phyloP scores from a whole-genome alignment of 92 coral and sea anemone species.

The Nematostella vectensis region DNA sequence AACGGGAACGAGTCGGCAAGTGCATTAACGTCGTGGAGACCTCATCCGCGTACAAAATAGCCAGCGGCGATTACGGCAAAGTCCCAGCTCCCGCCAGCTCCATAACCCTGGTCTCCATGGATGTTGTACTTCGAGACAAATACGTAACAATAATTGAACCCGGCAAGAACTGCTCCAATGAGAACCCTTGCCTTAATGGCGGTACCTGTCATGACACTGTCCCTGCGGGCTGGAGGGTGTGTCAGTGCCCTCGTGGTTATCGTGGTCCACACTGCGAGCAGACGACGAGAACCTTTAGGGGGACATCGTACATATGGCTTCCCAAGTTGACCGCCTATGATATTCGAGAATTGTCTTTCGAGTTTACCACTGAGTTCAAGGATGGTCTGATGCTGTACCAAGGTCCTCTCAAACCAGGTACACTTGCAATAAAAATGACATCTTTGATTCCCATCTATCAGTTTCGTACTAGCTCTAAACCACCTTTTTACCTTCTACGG shows the following conservation, averaged over 20 bases:
- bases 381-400: conserved; percentile 68
- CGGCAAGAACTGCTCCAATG: conserved; percentile 24
- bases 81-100: conserved; percentile 53
- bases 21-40: conserved; percentile 65
- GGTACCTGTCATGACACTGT: conserved; percentile 76
- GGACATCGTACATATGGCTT: conserved; percentile 55
- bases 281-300: conserved; percentile 62
- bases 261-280: conserved; percentile 66
- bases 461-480: not conserved
- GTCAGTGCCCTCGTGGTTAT: conserved; percentile 59
- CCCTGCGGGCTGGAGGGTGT: conserved; percentile 51
- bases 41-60: conserved; percentile 57
- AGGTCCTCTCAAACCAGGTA: conserved; percentile 58
- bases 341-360: conserved; percentile 44
- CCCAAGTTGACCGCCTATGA: conserved; percentile 53
- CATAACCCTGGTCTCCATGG: conserved; percentile 69
- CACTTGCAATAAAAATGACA: no score
- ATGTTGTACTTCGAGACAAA: conserved; percentile 41
- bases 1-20: conserved; percentile 61
- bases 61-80: conserved; percentile 85
- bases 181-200: conserved; percentile 57
- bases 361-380: conserved; percentile 51
- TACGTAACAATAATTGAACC: conserved; percentile 48
- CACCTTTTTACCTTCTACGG: no score
- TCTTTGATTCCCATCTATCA: no score